Base-by-base conservation (phyloP, 2,888 invertebrate species). In the Agonopterix alstromeriana region DNA sequence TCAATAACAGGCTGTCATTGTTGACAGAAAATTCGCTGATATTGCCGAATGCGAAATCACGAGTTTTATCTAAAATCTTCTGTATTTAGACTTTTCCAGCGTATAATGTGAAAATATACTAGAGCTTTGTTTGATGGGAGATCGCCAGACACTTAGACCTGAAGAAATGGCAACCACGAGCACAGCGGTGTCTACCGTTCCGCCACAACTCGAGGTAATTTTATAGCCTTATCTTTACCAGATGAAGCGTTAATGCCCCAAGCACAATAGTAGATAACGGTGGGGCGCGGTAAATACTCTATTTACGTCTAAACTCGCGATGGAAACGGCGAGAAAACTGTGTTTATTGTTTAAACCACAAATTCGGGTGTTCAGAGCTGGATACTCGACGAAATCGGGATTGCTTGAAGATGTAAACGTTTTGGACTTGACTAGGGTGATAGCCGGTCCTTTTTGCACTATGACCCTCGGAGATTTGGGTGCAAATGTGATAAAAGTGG, bases 381-480 rank as follows among this genome's bases (percentile, higher is more conserved):
- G 59, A 35, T 79, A 74, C 54, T 75, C 76, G 1, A 73, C 73
- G 2, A 73, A 69, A 48, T 42, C 57, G 3, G 92, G 93, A 50
- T 93, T 95, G 11, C 76, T 96, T 42, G 85, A 87, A 49, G 94
- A 93, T 51, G 82, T 96, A 38, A 91, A 93, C 64, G 90, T 97
- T 10, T 76, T 97, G 52, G 97, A 97, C 82, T 75, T 97, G 53
- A 94, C 95, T 5, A 89, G 98, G 61, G 94, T 98, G 41, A 92
- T 98, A 2, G 98, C 98, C 12, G 98, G 98, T 0, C 98, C 98
- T 0, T 96, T 94, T 71, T 98, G 98, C 73, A 95, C 98, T 0
- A 97, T 98, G 98, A 91, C 97, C 48, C 85, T 99, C 14, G 95
- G 95, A 1, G 98, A 98, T 83, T 85, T 98, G 52, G 98, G 98